Evolutionary conservation across 2,113 vertebrate genomes (phyloP).

Genomic region (Corydoras sp.): DNA sequence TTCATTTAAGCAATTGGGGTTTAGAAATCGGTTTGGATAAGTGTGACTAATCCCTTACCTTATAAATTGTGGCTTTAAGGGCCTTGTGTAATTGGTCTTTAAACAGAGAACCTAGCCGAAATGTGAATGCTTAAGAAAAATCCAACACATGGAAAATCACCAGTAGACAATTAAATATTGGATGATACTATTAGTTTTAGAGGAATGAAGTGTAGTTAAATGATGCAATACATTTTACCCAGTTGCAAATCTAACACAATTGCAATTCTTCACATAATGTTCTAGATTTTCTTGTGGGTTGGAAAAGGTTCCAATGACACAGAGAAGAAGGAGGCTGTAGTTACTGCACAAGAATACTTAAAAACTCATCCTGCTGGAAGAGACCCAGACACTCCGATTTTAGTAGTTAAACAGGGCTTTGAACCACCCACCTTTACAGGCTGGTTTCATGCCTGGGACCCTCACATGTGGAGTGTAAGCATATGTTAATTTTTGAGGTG

Average conservation of each 20-base stretch:
- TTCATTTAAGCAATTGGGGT: too few species aligned
- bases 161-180: too few species aligned
- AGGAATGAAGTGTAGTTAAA: too few species aligned
- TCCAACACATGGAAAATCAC: too few species aligned
- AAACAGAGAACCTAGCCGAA: too few species aligned
- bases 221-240: too few species aligned
- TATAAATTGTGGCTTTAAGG: too few species aligned
- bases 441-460: conserved; percentile 83
- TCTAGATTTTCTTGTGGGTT: conserved; percentile 79
- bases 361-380: conserved; percentile 68
- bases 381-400: conserved; percentile 67
- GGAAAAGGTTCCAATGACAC: conserved; percentile 64
- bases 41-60: too few species aligned
- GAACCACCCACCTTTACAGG: conserved; percentile 82
- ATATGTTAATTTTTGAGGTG: not conserved
- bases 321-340: conserved; percentile 62
- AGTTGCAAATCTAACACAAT: not conserved
- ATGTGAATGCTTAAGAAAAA: too few species aligned
- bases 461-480: conserved; percentile 75
- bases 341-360: conserved; percentile 75
- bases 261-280: not conserved
- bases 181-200: too few species aligned
- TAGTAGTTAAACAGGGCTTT: conserved; percentile 76
- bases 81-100: too few species aligned
- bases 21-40: too few species aligned